Evolutionary conservation across 2,113 vertebrate species (phyloP).

Genomic region (Lophotis ruficrista): DNA sequence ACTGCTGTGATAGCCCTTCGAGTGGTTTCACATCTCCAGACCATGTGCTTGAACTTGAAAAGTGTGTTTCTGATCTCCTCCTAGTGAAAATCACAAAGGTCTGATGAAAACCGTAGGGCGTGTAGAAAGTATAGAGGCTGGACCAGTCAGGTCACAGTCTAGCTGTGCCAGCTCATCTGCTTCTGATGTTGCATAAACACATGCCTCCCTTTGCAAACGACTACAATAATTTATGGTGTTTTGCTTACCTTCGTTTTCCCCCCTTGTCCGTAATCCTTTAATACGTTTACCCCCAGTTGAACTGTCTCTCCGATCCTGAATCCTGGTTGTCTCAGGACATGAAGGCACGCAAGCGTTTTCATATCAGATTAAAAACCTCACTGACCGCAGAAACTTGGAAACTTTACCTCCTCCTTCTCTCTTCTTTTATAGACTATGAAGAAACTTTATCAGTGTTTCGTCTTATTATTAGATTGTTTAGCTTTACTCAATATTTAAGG

Average conservation of each 20-base stretch:
- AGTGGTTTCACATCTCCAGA: background rate
- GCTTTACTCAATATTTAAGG: constrained; percentile 61
- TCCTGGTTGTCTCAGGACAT: constrained; percentile 8
- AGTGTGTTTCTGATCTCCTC: background rate
- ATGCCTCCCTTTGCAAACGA: background rate
- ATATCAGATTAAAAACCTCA: constrained; percentile 23
- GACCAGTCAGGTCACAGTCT: background rate
- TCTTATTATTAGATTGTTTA: constrained; percentile 68
- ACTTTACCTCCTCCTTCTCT: constrained; percentile 37
- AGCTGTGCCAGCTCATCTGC: background rate
- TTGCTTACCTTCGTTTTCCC: background rate
- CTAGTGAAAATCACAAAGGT: background rate
- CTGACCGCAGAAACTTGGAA: constrained; percentile 68
- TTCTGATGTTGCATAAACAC: constrained; percentile 8
- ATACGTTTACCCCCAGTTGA: constrained; percentile 31
- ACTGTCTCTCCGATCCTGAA: background rate
- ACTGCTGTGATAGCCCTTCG: background rate
- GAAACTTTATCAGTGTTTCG: constrained; percentile 69
- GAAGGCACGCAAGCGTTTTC: constrained; percentile 17
- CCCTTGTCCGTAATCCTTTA: constrained; percentile 4
- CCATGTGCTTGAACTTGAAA: background rate
- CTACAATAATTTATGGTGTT: constrained; percentile 5
- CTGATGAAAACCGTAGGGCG: background rate
- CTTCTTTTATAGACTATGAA: constrained; percentile 50
- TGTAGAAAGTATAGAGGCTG: background rate